Base-by-base conservation (phyloP, 2,113 vertebrate species). In the Oreotrochilus melanogaster region DNA sequence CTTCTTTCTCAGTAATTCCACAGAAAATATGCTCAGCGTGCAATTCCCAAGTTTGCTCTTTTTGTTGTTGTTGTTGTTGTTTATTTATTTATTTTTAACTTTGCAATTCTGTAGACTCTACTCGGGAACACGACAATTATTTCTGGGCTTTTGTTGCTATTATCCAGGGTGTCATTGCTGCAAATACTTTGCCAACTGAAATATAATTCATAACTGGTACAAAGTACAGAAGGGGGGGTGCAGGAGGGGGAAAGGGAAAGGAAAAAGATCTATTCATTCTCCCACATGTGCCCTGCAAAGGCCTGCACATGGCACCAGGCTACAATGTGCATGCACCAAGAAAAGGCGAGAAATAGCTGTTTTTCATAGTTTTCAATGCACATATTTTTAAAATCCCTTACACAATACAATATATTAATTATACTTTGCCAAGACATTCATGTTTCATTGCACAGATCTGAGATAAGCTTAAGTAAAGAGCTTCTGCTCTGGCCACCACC, bases 1-100 rank as follows among this genome's bases (percentile, higher is more conserved):
- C 54, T 93, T 80, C 43, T 75, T 92, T 39, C 58, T 93, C 72
- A 50, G 79, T 65, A 74, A 80, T 83, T 91, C 93, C 64, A 73
- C 23, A 39, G 58, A 56, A 95, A 93, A 90, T 57, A 11, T 83
- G 58, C 89, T 88, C 72, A 2, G 15, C 35, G 28, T 83, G 76
- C 89, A 94, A 83, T 79, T 92, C 89, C 76, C 75, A 86, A 5
- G 16, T 66, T 71, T 60, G 56, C 21, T 10, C 13, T 76, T 91
- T 57, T 56, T 3, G 27, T 16, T 45, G 6, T n/a, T 27, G 3
- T 37, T 37, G 8, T 37, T 37, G 9, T 37, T 10, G 39, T 23
- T 80, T 80, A 12, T 91, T 91, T 86, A 51, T 65, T 78, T 76
- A 58, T 92, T 88, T 92, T 92, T 48, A 51, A 56, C 21, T 60